These are phyloP conservation scores for Bryconaethiops microstoma DNA, from an alignment of 2,797 vertebrate species.

Conservation along the genomic window DNA sequence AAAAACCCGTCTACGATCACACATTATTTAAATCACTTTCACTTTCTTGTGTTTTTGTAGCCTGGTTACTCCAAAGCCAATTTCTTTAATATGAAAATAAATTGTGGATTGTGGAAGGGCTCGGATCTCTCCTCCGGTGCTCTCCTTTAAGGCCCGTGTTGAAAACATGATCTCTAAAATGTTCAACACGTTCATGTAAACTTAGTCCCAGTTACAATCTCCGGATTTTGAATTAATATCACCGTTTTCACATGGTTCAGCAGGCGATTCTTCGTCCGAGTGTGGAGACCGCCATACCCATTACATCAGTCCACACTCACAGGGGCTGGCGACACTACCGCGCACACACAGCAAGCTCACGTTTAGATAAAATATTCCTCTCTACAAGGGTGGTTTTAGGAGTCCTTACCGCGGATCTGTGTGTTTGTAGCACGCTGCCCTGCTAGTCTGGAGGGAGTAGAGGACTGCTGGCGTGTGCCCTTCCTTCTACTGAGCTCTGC, in stretches of 20 bases:
- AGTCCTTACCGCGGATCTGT: constrained; percentile 57
- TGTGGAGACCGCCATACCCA: constrained; percentile 74
- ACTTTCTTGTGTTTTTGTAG: constrained; percentile 11
- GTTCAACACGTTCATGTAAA: background rate
- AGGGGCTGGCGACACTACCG: constrained; percentile 59
- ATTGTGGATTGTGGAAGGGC: constrained; percentile 8
- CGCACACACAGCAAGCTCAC: constrained; percentile 19
- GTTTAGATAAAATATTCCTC: background rate
- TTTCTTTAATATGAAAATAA: background rate
- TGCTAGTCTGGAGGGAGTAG: constrained; percentile 24
- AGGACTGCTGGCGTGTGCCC: constrained; percentile 35
- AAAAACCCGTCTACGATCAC: background rate
- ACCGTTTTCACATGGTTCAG: constrained; percentile 69
- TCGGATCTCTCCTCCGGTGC: constrained; percentile 9
- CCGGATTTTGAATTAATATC: background rate
- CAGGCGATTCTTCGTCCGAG: constrained; percentile 69
- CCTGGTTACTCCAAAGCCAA: background rate
- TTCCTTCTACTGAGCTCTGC: constrained; percentile 57
- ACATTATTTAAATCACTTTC: constrained; percentile 22
- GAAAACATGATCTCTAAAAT: constrained; percentile 5
- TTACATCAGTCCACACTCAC: constrained; percentile 55
- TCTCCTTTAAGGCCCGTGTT: constrained; percentile 52
- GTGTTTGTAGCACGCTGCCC: constrained; percentile 46
- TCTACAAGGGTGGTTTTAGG: constrained; percentile 19
- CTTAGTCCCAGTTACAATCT: background rate